Conservation (phyloP, 2,113 vertebrate genomes). For the Nothoprocta pentlandii region DNA sequence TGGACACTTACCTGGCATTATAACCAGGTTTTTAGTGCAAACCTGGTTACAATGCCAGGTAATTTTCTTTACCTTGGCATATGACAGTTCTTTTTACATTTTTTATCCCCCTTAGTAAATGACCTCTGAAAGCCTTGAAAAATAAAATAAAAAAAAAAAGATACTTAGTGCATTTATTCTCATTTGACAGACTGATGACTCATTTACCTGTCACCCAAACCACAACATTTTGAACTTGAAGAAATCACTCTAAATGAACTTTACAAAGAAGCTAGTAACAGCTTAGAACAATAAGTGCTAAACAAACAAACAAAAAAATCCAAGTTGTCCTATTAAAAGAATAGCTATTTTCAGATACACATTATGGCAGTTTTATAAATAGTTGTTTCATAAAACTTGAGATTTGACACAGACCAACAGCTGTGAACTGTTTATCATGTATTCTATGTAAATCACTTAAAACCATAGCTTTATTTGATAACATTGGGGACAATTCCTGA, state of each 20-base stretch:
- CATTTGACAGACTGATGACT: slow-evolving; percentile 30
- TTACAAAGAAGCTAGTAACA: background rate
- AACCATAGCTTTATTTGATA: too few relatives aligned
- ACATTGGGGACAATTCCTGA: too few relatives aligned
- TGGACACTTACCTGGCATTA: too few relatives aligned
- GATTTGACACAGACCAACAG: background rate
- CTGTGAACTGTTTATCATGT: background rate
- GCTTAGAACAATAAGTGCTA: background rate
- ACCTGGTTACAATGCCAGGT: background rate
- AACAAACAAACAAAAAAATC: background rate
- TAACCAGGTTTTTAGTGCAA: background rate
- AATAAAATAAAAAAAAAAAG: slow-evolving; percentile 19
- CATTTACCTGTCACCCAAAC: slow-evolving; percentile 42
- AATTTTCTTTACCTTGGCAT: background rate
- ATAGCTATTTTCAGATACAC: background rate
- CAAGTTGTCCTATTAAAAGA: background rate
- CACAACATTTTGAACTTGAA: background rate
- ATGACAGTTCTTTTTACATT: background rate
- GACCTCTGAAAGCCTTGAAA: background rate
- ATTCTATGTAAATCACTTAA: too few relatives aligned
- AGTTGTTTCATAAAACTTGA: background rate
- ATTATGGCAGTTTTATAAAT: background rate
- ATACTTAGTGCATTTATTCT: slow-evolving; percentile 25
- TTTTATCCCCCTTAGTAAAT: background rate
- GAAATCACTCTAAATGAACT: background rate